These are phyloP conservation scores for Euwallacea fornicatus DNA, from an alignment of 1,140 invertebrate species.

Conservation along the genomic window DNA sequence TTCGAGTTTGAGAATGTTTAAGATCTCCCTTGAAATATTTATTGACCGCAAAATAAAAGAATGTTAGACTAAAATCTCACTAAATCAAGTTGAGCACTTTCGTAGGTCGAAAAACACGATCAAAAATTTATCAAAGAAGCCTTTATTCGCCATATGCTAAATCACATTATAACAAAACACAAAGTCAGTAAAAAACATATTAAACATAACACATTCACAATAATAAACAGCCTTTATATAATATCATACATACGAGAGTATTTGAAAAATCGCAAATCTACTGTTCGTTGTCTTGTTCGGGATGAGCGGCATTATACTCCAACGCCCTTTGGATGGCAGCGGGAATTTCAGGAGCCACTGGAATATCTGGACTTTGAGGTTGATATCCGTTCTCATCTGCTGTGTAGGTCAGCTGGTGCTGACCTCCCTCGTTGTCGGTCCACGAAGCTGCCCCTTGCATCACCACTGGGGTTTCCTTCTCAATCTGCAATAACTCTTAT, in stretches of 20 bases:
- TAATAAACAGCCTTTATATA: constrained; percentile 2
- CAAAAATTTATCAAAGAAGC: too few species aligned
- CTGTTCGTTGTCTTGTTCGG: constrained; percentile 43
- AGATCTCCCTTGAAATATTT: too few species aligned
- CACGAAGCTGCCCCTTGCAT: constrained; percentile 71
- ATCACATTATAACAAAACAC: too few species aligned
- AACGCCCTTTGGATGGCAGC: constrained; percentile 56
- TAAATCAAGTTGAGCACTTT: too few species aligned
- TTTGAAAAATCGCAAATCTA: constrained; percentile 4
- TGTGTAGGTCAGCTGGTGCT: constrained; percentile 55
- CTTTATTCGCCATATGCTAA: too few species aligned
- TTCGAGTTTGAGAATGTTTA: too few species aligned
- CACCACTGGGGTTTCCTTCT: constrained; percentile 29
- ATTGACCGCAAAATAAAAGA: too few species aligned
- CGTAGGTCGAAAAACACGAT: too few species aligned
- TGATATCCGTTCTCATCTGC: constrained; percentile 66
- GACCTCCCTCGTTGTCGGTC: constrained; percentile 75
- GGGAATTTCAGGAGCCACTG: constrained; percentile 62
- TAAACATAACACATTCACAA: constrained; percentile 1
- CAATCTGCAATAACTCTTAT: constrained; percentile 18
- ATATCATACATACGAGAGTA: not conserved
- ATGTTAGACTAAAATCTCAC: too few species aligned
- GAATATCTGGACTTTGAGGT: constrained; percentile 60
- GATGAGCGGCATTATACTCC: constrained; percentile 57
- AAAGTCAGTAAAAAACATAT: too few species aligned